phyloP scores from a whole-genome alignment of 2,888 invertebrate species.

The Drosophila fungiperda region DNA sequence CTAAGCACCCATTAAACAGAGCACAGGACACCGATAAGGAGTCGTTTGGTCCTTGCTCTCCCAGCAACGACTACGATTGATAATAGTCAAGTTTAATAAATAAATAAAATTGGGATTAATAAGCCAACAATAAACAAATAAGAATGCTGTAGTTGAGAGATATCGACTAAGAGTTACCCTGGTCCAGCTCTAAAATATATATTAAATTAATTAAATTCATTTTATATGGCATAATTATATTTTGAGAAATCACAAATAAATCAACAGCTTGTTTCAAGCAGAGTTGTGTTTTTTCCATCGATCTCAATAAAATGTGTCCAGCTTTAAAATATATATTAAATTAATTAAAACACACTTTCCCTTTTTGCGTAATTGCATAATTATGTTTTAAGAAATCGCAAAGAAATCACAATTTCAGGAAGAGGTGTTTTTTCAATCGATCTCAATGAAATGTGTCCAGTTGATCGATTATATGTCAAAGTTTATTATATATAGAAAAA shows the following conservation, averaged over 20 bases:
- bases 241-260: neutral
- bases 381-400: neutral
- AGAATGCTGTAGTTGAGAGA: neutral
- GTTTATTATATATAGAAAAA: neutral
- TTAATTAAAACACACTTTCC: neutral
- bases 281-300: too few relatives aligned
- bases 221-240: neutral
- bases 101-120: too few relatives aligned
- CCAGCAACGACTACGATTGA: too few relatives aligned
- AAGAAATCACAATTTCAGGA: too few relatives aligned
- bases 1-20: neutral
- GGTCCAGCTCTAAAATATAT: neutral
- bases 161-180: too few relatives aligned
- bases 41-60: neutral
- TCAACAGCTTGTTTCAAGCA: too few relatives aligned
- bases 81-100: neutral
- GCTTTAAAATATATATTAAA: neutral
- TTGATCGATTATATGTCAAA: neutral
- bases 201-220: neutral
- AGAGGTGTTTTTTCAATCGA: too few relatives aligned
- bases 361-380: neutral
- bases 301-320: too few relatives aligned
- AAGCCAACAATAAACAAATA: neutral
- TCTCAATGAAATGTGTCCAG: neutral
- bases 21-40: neutral